Evolutionary conservation across 1,140 invertebrate genomes (phyloP).

Genomic region (Lysiphlebus fabarum): DNA sequence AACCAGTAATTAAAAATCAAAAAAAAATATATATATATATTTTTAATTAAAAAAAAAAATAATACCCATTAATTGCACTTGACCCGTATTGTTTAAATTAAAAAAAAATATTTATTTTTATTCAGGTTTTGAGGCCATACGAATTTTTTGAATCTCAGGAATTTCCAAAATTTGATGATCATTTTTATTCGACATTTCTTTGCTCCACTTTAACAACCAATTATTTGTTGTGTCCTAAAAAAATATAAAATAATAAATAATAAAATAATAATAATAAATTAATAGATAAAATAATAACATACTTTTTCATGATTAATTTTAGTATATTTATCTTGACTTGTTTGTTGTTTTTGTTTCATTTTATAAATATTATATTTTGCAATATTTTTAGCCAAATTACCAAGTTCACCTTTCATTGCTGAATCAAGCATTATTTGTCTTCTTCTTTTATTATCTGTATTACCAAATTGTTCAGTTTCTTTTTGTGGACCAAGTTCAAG

Average conservation of each 20-base stretch:
- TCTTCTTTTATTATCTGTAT: conserved; percentile 41
- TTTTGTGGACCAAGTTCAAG: conserved; percentile 75
- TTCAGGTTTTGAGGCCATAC: conserved; percentile 11
- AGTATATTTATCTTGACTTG: conserved; percentile 38
- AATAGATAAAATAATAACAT: conserved; percentile 1
- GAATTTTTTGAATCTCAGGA: conserved; percentile 28
- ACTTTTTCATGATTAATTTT: conserved; percentile 24
- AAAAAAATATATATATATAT: too few species aligned
- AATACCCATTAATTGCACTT: too few species aligned
- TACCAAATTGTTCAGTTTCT: conserved; percentile 63
- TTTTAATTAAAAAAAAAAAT: too few species aligned
- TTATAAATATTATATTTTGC: conserved; percentile 41
- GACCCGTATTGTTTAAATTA: conserved; percentile 14
- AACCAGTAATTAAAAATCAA: too few species aligned
- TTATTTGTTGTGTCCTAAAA: conserved; percentile 29
- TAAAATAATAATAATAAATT: conserved; percentile 2
- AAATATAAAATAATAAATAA: conserved; percentile 13
- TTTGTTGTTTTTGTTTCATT: background rate
- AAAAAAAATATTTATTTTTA: background rate
- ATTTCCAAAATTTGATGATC: conserved; percentile 16
- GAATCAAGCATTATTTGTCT: conserved; percentile 40
- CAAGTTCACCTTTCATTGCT: conserved; percentile 46
- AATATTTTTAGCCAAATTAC: conserved; percentile 45
- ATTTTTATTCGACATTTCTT: conserved; percentile 23
- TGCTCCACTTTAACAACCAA: conserved; percentile 39